Evolutionary conservation across 2,888 invertebrate species (phyloP), one percentile per base, ranked within the genome.

Genomic region (Bimastos eiseni): DNA sequence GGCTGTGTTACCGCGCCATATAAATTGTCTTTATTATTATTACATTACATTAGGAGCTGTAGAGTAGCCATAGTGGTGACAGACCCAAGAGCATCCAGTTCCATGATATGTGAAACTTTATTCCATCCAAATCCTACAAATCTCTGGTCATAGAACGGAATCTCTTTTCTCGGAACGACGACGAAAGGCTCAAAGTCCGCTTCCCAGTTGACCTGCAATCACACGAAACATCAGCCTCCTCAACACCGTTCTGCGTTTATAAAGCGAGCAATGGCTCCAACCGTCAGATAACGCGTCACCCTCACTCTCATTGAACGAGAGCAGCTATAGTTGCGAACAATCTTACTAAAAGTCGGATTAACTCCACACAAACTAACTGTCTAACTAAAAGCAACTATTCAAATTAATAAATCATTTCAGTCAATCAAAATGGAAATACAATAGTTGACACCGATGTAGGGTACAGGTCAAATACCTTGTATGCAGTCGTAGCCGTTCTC

Each of bases 41-140:
- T n/a, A n/a, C n/a, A n/a, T n/a, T n/a, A n/a, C 41, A 5, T 38
- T 41, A 41, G 13, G 1, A 41, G 8, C 17, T 41, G 17, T n/a
- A n/a, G n/a, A n/a, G n/a, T n/a, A n/a, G n/a, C n/a, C n/a, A n/a
- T n/a, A 30, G 44, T n/a, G 19, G n/a, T 24, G 37, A 92, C 90
- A 36, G 92, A 96, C 95, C 97, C 97, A 94, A 97, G 96, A 41
- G 97, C 98, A 92, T 97, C 97, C 89, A 98, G 95, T 94, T 97
- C 97, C 95, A 96, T 95, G 91, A 97, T 97, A 94, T 98, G 98
- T 0, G 98, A 97, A 44, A 98, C 98, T 96, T 98, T 98, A 95
- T 98, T 98, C 98, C 98, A 98, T 0, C 98, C 98, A 94, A 98
- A 98, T n/a, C 98, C 98, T 83, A 98, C 97, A 95, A 98, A 98